Base-by-base conservation (phyloP, 35 echinoderm and acorn worm genomes). In the Eucidaris tribuloides region DNA sequence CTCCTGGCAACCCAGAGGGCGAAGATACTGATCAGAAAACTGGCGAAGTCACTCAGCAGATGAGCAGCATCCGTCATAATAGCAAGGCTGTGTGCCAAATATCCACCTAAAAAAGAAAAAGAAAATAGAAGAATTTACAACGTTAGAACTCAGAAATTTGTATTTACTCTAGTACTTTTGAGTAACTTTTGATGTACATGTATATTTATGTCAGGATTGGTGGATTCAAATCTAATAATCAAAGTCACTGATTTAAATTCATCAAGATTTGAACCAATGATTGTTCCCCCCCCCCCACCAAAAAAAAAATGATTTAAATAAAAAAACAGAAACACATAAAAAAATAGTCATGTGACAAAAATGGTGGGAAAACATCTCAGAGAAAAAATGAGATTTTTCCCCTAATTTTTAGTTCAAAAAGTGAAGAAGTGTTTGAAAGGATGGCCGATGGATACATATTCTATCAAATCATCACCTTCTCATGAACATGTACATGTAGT, bases 1-100 rank as follows among this genome's bases (percentile, higher is more conserved):
- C 86, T 82, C 23, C 82, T 89, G 22, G 96, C 90, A 30, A 93
- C 64, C 96, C 96, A 99, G 18, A 99, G 71, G 14, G 96, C 90
- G 84, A 97, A 92, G 3, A 99, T 62, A 56, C 90, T 99, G 58
- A 99, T 99, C 19, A 89, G 49, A 71, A 99, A 99, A 34, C 96
- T 92, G 24, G 96, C 84, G 60, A 99, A 90, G 76, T 93, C 91
- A 87, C 90, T 93, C 5, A 99, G 71, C 4, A 99, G 80, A 81
- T 93, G 90, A 46, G 87, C 90, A 19, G 91, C 90, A 90, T 99
- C 96, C 19, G 96, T 99, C 96, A 99, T 99, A 36, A 99, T 93
- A 28, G 96, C 96, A 15, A 99, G 61, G 84, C 96, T 99, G 22
- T 71, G 42, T 14, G 96, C 87, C 29, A 99, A 22, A 35, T 61